These are phyloP conservation scores for Theocolax elegans DNA, from an alignment of 1,140 invertebrate genomes.

Conservation along the genomic window DNA sequence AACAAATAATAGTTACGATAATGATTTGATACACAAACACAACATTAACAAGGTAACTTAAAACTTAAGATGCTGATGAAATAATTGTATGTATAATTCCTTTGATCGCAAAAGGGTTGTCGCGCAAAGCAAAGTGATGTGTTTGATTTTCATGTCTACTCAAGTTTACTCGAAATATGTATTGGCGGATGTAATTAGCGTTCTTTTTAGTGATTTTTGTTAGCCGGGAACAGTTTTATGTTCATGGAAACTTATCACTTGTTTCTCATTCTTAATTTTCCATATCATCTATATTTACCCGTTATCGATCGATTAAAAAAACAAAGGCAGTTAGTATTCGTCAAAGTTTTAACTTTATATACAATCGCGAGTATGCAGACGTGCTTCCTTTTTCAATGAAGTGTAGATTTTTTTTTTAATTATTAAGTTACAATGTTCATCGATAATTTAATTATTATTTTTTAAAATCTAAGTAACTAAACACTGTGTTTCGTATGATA, in stretches of 20 bases:
- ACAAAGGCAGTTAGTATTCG: conserved; percentile 27
- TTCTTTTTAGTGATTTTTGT: conserved; percentile 29
- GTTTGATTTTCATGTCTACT: conserved; percentile 46
- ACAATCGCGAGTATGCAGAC: conserved; percentile 32
- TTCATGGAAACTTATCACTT: conserved; percentile 36
- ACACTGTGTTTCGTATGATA: conserved; percentile 17
- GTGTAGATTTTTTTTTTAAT: conserved; percentile 31
- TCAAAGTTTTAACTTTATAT: conserved; percentile 34
- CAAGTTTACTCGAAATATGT: conserved; percentile 29
- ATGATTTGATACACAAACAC: conserved; percentile 67
- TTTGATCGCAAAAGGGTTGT: conserved; percentile 57
- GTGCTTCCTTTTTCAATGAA: conserved; percentile 43
- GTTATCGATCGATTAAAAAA: conserved; percentile 12
- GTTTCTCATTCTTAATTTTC: conserved; percentile 29
- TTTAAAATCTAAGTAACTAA: conserved; percentile 20
- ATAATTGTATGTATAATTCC: conserved; percentile 61
- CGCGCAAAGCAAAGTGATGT: conserved; percentile 52
- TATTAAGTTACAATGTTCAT: conserved; percentile 30
- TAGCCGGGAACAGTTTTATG: conserved; percentile 35
- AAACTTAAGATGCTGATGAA: conserved; percentile 58
- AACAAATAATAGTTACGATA: conserved; percentile 63
- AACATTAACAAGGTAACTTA: conserved; percentile 63
- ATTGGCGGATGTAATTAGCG: conserved; percentile 8
- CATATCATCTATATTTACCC: conserved; percentile 13
- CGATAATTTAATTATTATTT: conserved; percentile 10